Base-by-base conservation (phyloP, 2,797 vertebrate species). In the Bovichtus diacanthus region DNA sequence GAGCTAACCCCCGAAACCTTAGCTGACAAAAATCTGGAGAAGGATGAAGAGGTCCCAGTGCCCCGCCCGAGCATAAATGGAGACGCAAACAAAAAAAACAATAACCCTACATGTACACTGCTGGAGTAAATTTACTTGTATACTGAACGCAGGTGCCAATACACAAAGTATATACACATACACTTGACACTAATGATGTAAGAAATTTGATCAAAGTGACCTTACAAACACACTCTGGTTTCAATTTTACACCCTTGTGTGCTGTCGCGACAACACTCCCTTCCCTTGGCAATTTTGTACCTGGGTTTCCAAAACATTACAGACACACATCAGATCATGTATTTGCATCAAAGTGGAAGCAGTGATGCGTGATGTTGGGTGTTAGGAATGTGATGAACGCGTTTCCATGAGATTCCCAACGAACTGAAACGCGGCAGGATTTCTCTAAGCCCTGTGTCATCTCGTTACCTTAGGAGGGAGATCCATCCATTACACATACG, bases 11-110 rank as follows among this genome's bases (percentile, higher is more conserved):
- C 60, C 56, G 70, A 92, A 93, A 93, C 86, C 84, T 83, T 87
- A 91, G 87, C 81, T 89, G 90, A 92, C 87, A 87, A 88, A 85
- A 94, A 91, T 91, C 88, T 92, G 91, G 83, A 90, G 88, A 83
- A n/a, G 82, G 90, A 94, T 90, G 84, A 87, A 84, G 72, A 70
- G 49, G 84, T 90, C 78, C 82, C 78, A 59, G 56, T 69, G 82
- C 76, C 75, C 76, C 71, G 61, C 80, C 87, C 66, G 31, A 90
- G 83, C 72, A 86, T 74, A 92, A 93, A 90, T 76, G 82, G 44
- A 89, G 76, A 67, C 50, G 64, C 51, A 83, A 82, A 87, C 85
- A 73, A 74, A 75, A 78, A 80, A 75, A 64, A 47, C 62, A 65
- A 81, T 62, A 69, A 65, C 19, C 13, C 3, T 43, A 64, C 25